A percentile compares a stretch with the other conserved stretches of the same genome.
Conservation (phyloP, 2,797 vertebrate genomes). For the Onychomys leucogaster region DNA sequence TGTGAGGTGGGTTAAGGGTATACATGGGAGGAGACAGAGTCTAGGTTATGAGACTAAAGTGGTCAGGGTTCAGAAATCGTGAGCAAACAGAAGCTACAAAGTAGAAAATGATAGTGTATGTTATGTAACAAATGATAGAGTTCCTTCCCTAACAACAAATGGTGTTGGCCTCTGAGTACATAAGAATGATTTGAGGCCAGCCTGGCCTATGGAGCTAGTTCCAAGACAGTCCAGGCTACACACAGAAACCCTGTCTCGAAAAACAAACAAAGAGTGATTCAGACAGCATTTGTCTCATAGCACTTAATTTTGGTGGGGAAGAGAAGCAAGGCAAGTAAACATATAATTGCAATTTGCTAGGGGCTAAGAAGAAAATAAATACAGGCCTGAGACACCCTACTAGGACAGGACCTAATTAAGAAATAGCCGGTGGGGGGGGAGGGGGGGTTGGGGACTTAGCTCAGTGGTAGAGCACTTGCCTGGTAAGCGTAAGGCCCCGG, state of each 20-base stretch:
- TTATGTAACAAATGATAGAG: constrained; percentile 47
- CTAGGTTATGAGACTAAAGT: not conserved
- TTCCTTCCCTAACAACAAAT: constrained; percentile 18
- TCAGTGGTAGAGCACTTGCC: too few species aligned
- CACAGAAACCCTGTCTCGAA: not conserved
- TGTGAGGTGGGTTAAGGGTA: not conserved
- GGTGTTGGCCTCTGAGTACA: constrained; percentile 11
- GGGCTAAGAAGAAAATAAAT: constrained; percentile 51
- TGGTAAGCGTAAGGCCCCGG: too few species aligned
- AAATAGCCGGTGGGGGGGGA: too few species aligned
- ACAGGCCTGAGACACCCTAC: not conserved
- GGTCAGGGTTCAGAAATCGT: constrained; percentile 26
- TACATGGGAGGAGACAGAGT: not conserved
- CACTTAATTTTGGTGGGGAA: constrained; percentile 47
- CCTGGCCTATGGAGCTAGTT: not conserved
- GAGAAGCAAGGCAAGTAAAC: constrained; percentile 27
- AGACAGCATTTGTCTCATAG: not conserved
- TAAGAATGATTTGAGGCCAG: not conserved
- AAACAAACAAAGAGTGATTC: not conserved
- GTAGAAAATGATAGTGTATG: constrained; percentile 13
- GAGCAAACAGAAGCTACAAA: constrained; percentile 18
- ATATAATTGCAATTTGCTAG: constrained; percentile 32
- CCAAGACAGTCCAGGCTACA: not conserved
- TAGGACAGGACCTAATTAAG: constrained; percentile 14
- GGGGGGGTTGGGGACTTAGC: too few species aligned